Evolutionary conservation across 2,797 vertebrate genomes (phyloP), one percentile per base, ranked within the genome.

Genomic region (Rallus crepitans): DNA sequence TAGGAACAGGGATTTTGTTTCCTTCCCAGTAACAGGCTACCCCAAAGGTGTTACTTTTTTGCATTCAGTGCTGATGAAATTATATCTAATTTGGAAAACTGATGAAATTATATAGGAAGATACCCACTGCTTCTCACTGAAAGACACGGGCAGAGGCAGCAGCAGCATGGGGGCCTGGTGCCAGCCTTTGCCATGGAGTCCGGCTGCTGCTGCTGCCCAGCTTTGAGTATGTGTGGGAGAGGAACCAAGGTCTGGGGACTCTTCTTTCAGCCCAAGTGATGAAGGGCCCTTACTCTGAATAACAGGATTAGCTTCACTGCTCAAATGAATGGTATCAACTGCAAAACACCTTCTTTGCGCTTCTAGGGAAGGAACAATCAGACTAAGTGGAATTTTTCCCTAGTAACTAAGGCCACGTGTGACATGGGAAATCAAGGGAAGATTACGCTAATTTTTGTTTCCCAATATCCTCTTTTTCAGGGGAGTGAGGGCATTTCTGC

Each of bases 261-360:
- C 89, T 81, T 91, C 71, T 89, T 75, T 57, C 69, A 88, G 76
- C 72, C 69, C 5, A 4, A 85, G 79, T 88, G 85, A 94, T 83
- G 89, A 91, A 94, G 82, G 76, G 76, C 59, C 33, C 70, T 76
- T 83, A 59, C 72, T 70, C 87, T 83, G 69, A 96, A 88, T 72
- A 91, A 93, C 61, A 87, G 50, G 89, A 92, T 95, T 96, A 94
- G 91, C 89, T 94, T 79, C 72, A 31, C 80, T 96, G 39, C 79
- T 47, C 87, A 69, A 53, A 53, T 93, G 87, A 94, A 95, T 91
- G 40, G 89, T 86, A 57, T 78, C 70, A 88, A 76, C 66, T 61
- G 85, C 87, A 88, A 81, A 92, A 85, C 87, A 96, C 91, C 91
- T 96, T 92, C 89, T 91, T 91, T 96, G 95, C 95, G 88, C 80